phyloP scores from a whole-genome alignment of 2,113 vertebrate species.

The Hippocampus barbouri region DNA sequence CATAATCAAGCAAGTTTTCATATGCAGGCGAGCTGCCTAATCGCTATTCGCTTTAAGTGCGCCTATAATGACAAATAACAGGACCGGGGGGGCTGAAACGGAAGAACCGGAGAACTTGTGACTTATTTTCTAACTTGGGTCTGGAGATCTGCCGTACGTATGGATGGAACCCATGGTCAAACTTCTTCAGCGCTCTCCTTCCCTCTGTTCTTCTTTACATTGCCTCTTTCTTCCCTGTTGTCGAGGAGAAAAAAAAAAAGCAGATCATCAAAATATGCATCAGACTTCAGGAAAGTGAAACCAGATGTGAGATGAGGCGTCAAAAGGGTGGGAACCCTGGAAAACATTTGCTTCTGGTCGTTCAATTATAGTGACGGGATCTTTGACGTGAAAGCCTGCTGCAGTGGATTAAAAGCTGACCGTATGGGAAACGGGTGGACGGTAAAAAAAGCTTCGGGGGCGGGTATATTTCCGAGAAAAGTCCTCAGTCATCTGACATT shows the following conservation, averaged over 20 bases:
- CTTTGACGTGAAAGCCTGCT: neutral
- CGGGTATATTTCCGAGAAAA: neutral
- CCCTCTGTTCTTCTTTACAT: neutral
- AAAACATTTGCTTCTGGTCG: neutral
- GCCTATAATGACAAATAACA: neutral
- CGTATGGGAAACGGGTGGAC: neutral
- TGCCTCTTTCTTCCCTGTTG: conserved; percentile 25
- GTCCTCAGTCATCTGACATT: neutral
- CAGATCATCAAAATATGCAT: conserved; percentile 7
- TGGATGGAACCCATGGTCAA: neutral
- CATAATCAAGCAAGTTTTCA: neutral
- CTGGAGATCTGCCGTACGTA: conserved; percentile 12
- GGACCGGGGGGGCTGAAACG: neutral
- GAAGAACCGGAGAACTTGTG: neutral
- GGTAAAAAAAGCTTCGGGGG: no score
- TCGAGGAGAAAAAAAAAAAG: conserved; percentile 6
- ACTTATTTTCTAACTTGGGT: conserved; percentile 34
- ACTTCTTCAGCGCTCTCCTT: conserved; percentile 2
- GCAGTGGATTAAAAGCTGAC: neutral
- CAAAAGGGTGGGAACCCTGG: neutral
- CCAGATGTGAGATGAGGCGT: conserved; percentile 6
- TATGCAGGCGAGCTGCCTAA: neutral
- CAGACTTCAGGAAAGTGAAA: conserved; percentile 11
- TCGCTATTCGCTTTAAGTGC: neutral
- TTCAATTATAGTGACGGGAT: neutral